Base-by-base conservation (phyloP, 2,113 vertebrate genomes). In the Ceratotherium simum region DNA sequence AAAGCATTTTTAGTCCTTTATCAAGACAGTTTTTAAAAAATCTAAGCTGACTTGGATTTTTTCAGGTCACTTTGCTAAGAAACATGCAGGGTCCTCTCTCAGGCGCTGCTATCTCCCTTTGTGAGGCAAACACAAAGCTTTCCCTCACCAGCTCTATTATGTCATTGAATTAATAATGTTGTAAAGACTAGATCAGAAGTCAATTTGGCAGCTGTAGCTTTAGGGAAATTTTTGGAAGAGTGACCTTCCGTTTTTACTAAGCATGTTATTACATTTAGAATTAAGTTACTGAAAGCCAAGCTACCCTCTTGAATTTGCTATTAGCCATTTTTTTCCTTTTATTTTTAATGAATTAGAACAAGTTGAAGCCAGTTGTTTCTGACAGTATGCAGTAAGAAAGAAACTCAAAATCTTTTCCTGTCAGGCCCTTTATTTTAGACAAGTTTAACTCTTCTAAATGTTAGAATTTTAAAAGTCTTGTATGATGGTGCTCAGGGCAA, bases 161-260 rank as follows among this genome's bases (percentile, higher is more conserved):
- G 95, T 96, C 92, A 96, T 82, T 94, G 92, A 93, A 95, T 96
- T 97, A 97, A 97, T 97, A 95, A 92, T 64, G 48, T 82, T 95
- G 83, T 87, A 93, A 97, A 98, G 92, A 90, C 78, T 93, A 88
- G 96, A 96, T 96, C 96, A 96, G 96, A 97, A 96, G 96, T 96
- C 94, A 96, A 11, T 96, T 97, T 97, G 97, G 97, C 96, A 97
- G 87, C 96, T 96, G 8, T 79, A 87, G 94, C 97, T 96, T 95
- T 85, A 90, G 97, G 98, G 97, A 97, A 90, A 94, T 95, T 95
- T 96, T 90, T 93, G 92, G 87, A 90, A 96, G 96, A 98, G 92
- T 97, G 97, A 97, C 97, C 95, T 96, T 97, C 97, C 76, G 91
- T 97, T 96, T 96, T 95, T 98, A 98, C 98, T 97, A 97, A 90